Evolutionary conservation across 2,113 vertebrate genomes (phyloP), one percentile per base, ranked within the genome.

Genomic region (Toxotes jaculatrix): DNA sequence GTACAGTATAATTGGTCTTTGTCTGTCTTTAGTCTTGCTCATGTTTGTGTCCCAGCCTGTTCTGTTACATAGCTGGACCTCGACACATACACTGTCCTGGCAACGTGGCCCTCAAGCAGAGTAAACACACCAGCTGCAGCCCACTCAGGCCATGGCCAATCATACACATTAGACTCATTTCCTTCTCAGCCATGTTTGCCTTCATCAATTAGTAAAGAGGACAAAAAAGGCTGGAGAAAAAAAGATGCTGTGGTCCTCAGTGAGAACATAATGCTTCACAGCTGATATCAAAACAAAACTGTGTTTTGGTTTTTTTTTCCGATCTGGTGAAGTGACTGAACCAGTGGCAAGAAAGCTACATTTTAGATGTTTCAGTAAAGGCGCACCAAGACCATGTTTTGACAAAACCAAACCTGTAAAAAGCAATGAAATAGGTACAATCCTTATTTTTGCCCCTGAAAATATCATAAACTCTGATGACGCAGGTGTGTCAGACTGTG

Each of bases 121-220:
- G 82, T 77, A 79, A 83, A 85, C 89, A 83, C 74, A 74, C 42
- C 56, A 64, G 77, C 72, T 77, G 62, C 79, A 64, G 75, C 23
- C 68, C 65, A 62, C 65, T 80, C 49, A 65, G 69, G 47, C 71
- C 74, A 66, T 4, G 14, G 66, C 70, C 70, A 80, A 42, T 82
- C 56, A 88, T 38, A 70, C 85, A 23, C 84, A 86, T 91, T 88
- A 88, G 53, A 36, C 68, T 88, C 2, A 89, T 90, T 93, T 88
- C 76, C 89, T 81, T 81, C 68, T 67, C 82, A 68, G 77, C 51
- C 59, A 8, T 86, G 84, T 91, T 91, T 92, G 64, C 64, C 45
- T 77, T 89, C 67, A 83, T 78, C 67, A 80, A 73, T 92, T 79
- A 87, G 70, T 55, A 36, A 84, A 59, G 53, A 81, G 75, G 47